Percentiles rank a stretch among this genome's conserved stretches.
These are phyloP conservation scores for Callimorpha dominula DNA, from an alignment of 2,888 invertebrate species.

Conservation along the genomic window DNA sequence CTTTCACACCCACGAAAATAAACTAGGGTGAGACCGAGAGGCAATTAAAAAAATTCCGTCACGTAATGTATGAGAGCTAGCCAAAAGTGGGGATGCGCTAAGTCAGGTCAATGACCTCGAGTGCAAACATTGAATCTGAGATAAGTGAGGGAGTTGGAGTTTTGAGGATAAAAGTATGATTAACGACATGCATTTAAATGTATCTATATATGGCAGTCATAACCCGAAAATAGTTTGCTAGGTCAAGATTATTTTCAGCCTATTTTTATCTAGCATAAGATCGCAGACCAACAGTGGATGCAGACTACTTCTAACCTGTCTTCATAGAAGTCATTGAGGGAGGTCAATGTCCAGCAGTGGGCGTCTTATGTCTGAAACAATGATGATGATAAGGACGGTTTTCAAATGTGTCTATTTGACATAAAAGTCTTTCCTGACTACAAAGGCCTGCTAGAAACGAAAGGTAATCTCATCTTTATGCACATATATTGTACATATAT, in stretches of 20 bases:
- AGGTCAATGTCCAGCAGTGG: too few relatives aligned
- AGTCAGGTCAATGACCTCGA: constrained; percentile 61
- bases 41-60: constrained; percentile 79
- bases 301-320: too few relatives aligned
- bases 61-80: constrained; percentile 77
- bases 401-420: background rate
- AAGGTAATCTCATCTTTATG: too few relatives aligned
- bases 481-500: too few relatives aligned
- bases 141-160: constrained; percentile 24
- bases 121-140: constrained; percentile 60
- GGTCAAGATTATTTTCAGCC: constrained; percentile 14
- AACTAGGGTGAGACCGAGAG: constrained; percentile 61
- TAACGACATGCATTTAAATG: constrained; percentile 11
- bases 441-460: background rate
- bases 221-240: constrained; percentile 6
- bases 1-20: constrained; percentile 52
- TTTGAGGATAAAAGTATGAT: constrained; percentile 13
- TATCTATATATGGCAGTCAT: background rate
- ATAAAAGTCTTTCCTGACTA: background rate
- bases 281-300: too few relatives aligned
- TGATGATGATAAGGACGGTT: background rate
- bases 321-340: too few relatives aligned
- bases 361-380: too few relatives aligned
- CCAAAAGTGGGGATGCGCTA: constrained; percentile 73
- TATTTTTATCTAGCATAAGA: background rate